Evolutionary conservation across 2,888 invertebrate species (phyloP).

Genomic region (Ectropis crepuscularia): DNA sequence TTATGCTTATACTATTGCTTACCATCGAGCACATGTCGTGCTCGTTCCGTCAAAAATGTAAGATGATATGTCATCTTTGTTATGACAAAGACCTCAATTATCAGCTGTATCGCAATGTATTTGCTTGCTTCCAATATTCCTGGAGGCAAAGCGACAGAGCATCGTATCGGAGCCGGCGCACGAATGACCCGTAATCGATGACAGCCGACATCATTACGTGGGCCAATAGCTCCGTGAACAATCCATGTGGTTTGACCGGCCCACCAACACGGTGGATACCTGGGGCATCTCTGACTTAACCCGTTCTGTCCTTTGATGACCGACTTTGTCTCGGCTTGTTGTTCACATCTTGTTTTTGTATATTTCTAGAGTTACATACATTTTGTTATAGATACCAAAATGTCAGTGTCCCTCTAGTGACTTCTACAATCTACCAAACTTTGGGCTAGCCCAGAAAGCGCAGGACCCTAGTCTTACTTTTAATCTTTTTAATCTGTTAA

Average conservation of each 20-base stretch:
- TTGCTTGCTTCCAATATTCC: background rate
- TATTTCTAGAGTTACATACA: no score
- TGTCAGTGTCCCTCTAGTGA: no score
- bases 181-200: conserved; percentile 61
- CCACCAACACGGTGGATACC: conserved; percentile 20
- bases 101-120: background rate
- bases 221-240: conserved; percentile 45
- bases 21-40: no score
- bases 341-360: no score
- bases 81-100: background rate
- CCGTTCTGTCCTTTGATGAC: background rate
- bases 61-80: no score
- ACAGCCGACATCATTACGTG: conserved; percentile 58
- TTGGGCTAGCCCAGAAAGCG: no score
- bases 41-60: background rate
- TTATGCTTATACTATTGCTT: no score
- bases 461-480: no score
- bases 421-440: no score
- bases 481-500: no score
- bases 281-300: conserved; percentile 10
- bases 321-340: no score
- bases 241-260: conserved; percentile 36
- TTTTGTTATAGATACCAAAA: no score
- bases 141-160: conserved; percentile 5
- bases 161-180: conserved; percentile 33